Evolutionary conservation across 2,113 vertebrate genomes (phyloP).

Genomic region (Vulpes lagopus): DNA sequence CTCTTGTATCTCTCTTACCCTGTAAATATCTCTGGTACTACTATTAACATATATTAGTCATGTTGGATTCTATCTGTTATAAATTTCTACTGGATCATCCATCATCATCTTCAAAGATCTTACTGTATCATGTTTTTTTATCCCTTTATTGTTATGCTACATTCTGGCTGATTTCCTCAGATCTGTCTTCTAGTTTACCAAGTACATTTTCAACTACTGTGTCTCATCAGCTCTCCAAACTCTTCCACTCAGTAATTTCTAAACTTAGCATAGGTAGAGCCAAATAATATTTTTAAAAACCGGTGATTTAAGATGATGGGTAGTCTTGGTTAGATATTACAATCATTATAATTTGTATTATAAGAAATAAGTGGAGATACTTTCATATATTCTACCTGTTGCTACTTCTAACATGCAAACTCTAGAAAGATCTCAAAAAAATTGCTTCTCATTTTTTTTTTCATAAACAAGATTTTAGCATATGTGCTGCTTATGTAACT

Average conservation of each 20-base stretch:
- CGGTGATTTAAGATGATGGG: slow-evolving; percentile 7
- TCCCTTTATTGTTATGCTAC: neutral
- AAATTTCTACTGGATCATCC: neutral
- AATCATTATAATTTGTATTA: neutral
- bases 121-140: neutral
- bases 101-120: neutral
- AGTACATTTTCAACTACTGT: slow-evolving; percentile 30
- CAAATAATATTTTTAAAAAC: slow-evolving; percentile 38
- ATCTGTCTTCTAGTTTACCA: slow-evolving; percentile 19
- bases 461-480: slow-evolving; percentile 7
- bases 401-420: neutral
- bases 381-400: neutral
- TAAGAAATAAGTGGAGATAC: neutral
- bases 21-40: neutral
- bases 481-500: neutral
- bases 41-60: neutral
- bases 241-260: slow-evolving; percentile 30
- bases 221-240: neutral
- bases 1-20: neutral
- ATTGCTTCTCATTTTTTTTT: neutral
- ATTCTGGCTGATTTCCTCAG: slow-evolving; percentile 7
- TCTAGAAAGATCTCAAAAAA: slow-evolving; percentile 17
- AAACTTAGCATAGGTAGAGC: neutral
- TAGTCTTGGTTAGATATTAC: slow-evolving; percentile 29
- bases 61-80: neutral